Percentiles rank a stretch among this genome's conserved stretches.
Evolutionary conservation across 53 echinoderm and acorn worm species (phyloP).

Genomic region (Paracentrotus lividus): DNA sequence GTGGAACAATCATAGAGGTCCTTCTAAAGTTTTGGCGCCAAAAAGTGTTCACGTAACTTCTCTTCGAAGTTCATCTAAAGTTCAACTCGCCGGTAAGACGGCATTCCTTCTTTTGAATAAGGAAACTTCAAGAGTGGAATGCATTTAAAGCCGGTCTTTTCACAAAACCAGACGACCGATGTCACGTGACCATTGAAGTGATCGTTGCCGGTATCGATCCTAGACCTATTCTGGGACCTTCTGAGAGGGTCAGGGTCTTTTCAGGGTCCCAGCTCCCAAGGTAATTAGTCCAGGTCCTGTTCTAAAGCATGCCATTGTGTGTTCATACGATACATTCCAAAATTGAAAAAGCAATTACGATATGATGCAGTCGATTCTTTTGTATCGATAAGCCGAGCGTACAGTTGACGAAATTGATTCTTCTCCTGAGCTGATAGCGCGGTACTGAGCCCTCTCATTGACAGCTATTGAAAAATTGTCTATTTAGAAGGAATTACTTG

Average conservation of each 20-base stretch:
- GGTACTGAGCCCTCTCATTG: background rate
- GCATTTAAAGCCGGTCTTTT: background rate
- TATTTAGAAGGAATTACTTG: background rate
- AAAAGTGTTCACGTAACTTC: background rate
- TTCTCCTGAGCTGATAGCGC: background rate
- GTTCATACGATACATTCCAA: background rate
- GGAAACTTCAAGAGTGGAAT: background rate
- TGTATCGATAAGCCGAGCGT: background rate
- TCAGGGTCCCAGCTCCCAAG: background rate
- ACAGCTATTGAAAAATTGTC: background rate
- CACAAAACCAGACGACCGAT: background rate
- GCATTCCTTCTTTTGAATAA: background rate
- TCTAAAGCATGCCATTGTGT: background rate
- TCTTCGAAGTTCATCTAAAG: background rate
- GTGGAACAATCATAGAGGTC: background rate
- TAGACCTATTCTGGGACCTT: background rate
- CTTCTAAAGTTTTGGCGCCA: slow-evolving; percentile 4
- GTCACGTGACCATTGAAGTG: background rate
- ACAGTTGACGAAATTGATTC: background rate
- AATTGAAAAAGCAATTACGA: slow-evolving; percentile 20
- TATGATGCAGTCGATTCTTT: background rate
- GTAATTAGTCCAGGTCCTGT: slow-evolving; percentile 12
- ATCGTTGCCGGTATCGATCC: slow-evolving; percentile 11
- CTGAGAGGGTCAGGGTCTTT: background rate
- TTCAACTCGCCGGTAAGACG: background rate